Evolutionary conservation across 2,797 vertebrate genomes (phyloP), one percentile per base, ranked within the genome.

Genomic region (Astyanax mexicanus): DNA sequence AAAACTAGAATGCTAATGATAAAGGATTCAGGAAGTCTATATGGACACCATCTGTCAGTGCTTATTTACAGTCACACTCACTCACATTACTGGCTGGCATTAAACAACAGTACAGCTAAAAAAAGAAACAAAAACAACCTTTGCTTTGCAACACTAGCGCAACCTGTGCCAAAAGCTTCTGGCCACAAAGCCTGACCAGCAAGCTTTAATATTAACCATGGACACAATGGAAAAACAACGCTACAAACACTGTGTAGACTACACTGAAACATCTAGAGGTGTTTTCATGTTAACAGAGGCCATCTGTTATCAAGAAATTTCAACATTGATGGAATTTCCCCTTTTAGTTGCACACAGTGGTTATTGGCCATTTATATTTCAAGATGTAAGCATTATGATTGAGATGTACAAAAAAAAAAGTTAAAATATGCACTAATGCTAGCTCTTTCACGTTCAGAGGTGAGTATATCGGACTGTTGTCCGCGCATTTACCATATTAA

Each of bases 21-120:
- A 11, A 19, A 21, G 35, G 35, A 37, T n/a, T 38, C 11, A 21
- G 55, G 37, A 62, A 42, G 29, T 29, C 6, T 32, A 32, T 32
- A 15, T 32, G 25, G 27, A 45, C 42, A n/a, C 8, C 25, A 5
- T 29, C 13, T 10, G 62, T 11, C 62, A 3, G 38, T 19, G 42
- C 23, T 25, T 6, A 27, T 44, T 44, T 44, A 17, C 8, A 27
- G 25, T 72, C 61, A 76, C 29, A 32, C 69, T 69, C 65, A 40
- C 45, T 72, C 75, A 78, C 51, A 29, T n/a, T 82, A 72, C 80
- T 0, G 19, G 23, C 40, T 9, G 6, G n/a, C 27, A 32, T 12
- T 3, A 19, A 9, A 35, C 58, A n/a, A 17, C 9, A 19, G n/a
- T 38, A 4, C 10, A 4, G 37, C n/a, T 19, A 37, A 6, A 35